Evolutionary conservation across 2,888 invertebrate species (phyloP).

Genomic region (Drosophila anomalipes): DNA sequence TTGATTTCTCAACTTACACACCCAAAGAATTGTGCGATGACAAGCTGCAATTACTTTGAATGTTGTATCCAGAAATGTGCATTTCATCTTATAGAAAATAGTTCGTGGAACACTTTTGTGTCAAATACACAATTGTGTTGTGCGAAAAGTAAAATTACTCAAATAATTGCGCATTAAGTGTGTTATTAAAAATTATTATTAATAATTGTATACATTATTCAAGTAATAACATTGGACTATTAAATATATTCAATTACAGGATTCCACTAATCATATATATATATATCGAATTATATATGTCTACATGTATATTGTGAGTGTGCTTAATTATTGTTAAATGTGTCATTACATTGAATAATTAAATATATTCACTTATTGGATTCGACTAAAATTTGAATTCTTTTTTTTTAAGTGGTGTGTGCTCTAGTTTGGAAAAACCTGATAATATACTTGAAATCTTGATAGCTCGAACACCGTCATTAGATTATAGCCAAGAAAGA

Average conservation of each 20-base stretch:
- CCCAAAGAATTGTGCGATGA: not conserved
- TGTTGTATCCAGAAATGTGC: conserved; percentile 4
- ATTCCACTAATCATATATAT: not conserved
- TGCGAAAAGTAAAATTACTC: not conserved
- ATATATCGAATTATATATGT: not conserved
- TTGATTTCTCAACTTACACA: not conserved
- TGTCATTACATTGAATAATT: conserved; percentile 7
- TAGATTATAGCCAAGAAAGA: not conserved
- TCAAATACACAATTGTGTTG: not conserved
- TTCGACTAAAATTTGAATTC: not conserved
- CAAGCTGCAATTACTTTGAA: not conserved
- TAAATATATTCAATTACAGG: conserved; percentile 1
- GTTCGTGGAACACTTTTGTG: not conserved
- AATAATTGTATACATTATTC: conserved; percentile 4
- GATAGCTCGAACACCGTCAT: not conserved
- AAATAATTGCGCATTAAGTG: not conserved
- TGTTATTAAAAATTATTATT: not conserved
- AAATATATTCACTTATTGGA: conserved; percentile 4
- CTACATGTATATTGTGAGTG: conserved; percentile 2
- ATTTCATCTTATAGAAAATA: conserved; percentile 1
- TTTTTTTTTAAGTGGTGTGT: not conserved
- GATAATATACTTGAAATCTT: not conserved
- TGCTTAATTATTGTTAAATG: conserved; percentile 7
- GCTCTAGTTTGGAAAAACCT: not conserved
- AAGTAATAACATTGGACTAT: conserved; percentile 5